A percentile compares a stretch with the other conserved stretches of the same genome.
Conservation (phyloP, 2,797 vertebrate genomes). For the Notamacropus eugenii region DNA sequence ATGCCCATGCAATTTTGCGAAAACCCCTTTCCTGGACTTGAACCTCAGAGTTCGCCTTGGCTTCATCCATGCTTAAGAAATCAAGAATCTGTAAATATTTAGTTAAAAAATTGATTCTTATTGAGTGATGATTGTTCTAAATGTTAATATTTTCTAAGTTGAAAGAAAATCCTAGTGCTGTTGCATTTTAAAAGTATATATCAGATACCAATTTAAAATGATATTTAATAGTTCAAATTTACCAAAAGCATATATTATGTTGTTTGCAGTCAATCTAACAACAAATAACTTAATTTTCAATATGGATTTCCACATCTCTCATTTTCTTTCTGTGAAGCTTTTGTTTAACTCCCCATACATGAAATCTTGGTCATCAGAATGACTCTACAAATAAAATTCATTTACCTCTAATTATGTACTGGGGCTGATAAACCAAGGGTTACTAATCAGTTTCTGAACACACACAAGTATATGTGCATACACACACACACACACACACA, state of each 20-base stretch:
- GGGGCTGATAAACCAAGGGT: background rate
- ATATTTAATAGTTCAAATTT: background rate
- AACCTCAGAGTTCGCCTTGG: conserved; percentile 86
- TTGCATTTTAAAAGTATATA: background rate
- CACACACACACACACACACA: no score
- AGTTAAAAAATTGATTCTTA: conserved; percentile 44
- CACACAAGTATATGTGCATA: background rate
- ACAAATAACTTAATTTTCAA: background rate
- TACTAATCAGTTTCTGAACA: background rate
- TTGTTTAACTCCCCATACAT: background rate
- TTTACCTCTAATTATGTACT: background rate
- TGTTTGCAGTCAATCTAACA: background rate
- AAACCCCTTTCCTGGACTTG: conserved; percentile 89
- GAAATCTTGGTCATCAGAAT: background rate
- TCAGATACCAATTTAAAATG: background rate
- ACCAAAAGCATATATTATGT: background rate
- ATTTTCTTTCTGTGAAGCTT: background rate
- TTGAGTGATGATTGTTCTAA: conserved; percentile 3
- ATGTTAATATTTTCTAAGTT: conserved; percentile 34
- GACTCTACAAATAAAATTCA: background rate
- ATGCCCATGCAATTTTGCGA: conserved; percentile 97
- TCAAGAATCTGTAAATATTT: conserved; percentile 91
- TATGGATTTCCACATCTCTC: background rate
- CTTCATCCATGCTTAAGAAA: conserved; percentile 91
- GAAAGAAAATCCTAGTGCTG: background rate